These are phyloP conservation scores for Himalopsyche phryganea DNA, from an alignment of 1,140 invertebrate genomes.

Conservation along the genomic window DNA sequence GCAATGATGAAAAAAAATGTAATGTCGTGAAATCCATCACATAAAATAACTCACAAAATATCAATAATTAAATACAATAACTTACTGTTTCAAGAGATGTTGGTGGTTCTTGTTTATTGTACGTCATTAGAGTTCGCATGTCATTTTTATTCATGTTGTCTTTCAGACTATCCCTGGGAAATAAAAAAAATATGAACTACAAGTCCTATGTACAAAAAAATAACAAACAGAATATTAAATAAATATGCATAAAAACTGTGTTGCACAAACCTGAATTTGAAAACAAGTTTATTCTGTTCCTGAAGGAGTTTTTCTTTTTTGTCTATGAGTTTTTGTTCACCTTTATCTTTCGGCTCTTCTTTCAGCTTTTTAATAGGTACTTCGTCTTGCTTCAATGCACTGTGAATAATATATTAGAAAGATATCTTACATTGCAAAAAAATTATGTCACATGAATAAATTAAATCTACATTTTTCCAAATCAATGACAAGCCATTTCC, in stretches of 20 bases:
- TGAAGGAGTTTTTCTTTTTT: slow-evolving; percentile 57
- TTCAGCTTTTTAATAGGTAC: slow-evolving; percentile 68
- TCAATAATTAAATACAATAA: slow-evolving; percentile 23
- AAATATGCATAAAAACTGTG: no score
- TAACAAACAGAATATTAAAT: background rate
- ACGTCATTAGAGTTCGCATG: slow-evolving; percentile 62
- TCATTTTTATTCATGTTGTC: slow-evolving; percentile 56
- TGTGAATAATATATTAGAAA: slow-evolving; percentile 25
- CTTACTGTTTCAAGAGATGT: slow-evolving; percentile 60
- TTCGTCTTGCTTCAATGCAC: slow-evolving; percentile 57
- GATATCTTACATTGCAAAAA: no score
- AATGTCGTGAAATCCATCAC: background rate
- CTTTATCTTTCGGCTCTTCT: slow-evolving; percentile 55
- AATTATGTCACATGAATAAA: no score
- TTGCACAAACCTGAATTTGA: slow-evolving; percentile 60
- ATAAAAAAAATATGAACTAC: background rate
- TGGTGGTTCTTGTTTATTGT: slow-evolving; percentile 70
- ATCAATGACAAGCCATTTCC: no score
- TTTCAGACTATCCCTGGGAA: slow-evolving; percentile 46
- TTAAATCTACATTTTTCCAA: no score
- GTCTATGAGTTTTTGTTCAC: slow-evolving; percentile 49
- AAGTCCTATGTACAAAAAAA: no score
- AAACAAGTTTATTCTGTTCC: slow-evolving; percentile 78
- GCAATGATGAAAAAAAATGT: slow-evolving; percentile 35
- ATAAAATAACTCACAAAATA: background rate